phyloP scores from a whole-genome alignment of 2,113 vertebrate genomes.

The Tringa solitaria region DNA sequence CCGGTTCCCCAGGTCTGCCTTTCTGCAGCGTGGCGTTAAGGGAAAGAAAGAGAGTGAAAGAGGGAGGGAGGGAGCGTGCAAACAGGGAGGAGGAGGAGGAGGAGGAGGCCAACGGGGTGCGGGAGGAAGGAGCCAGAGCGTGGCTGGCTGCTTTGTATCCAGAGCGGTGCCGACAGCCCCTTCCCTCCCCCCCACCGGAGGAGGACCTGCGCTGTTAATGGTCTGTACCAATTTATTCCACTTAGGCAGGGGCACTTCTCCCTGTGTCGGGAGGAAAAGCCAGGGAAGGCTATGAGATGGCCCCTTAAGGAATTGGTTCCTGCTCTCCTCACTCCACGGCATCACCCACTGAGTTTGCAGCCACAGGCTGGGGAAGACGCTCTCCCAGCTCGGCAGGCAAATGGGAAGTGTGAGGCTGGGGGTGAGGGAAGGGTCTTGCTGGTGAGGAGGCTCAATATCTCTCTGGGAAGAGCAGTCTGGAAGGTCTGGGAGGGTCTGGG shows the following conservation, averaged over 20 bases:
- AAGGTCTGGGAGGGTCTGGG: too few relatives aligned
- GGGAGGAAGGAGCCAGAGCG: slow-evolving; percentile 66
- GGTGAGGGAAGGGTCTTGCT: background rate
- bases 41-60: slow-evolving; percentile 12
- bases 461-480: background rate
- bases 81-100: background rate
- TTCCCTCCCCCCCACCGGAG: slow-evolving; percentile 61
- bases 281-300: background rate
- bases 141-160: slow-evolving; percentile 81
- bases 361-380: background rate
- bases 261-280: background rate
- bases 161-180: slow-evolving; percentile 75
- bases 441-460: background rate
- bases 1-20: slow-evolving; percentile 11
- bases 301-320: slow-evolving; percentile 37
- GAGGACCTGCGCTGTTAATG: slow-evolving; percentile 77
- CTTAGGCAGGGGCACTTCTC: slow-evolving; percentile 77
- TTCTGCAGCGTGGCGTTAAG: slow-evolving; percentile 23
- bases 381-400: background rate
- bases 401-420: background rate
- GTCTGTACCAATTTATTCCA: slow-evolving; percentile 85
- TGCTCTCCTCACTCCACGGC: background rate
- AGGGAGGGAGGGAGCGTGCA: background rate
- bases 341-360: background rate
- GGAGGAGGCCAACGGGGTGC: slow-evolving; percentile 11